Percentiles rank a stretch among this genome's conserved stretches.
These are phyloP conservation scores for Drosophila mojavensis DNA, from an alignment of 1,140 invertebrate genomes.

Conservation along the genomic window DNA sequence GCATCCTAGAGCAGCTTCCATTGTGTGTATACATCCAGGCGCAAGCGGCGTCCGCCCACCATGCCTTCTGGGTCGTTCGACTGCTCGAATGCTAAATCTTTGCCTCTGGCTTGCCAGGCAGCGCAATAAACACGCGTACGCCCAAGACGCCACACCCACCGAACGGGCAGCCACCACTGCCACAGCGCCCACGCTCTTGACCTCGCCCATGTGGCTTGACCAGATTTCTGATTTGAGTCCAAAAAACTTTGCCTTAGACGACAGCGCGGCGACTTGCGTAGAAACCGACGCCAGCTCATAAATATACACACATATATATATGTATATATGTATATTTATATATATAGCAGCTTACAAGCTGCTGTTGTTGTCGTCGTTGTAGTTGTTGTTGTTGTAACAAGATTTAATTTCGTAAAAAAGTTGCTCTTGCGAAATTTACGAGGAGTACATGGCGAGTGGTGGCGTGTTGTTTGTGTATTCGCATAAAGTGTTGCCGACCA, in stretches of 20 bases:
- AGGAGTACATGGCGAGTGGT: slow-evolving; percentile 80
- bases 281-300: slow-evolving; percentile 44
- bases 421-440: slow-evolving; percentile 79
- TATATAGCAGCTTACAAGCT: slow-evolving; percentile 30
- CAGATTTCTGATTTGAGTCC: slow-evolving; percentile 63
- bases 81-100: slow-evolving; percentile 71
- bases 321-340: slow-evolving; percentile 40
- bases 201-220: slow-evolving; percentile 44
- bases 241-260: slow-evolving; percentile 66
- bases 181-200: slow-evolving; percentile 1
- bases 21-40: slow-evolving; percentile 7
- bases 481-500: slow-evolving; percentile 78
- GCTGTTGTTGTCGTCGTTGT: slow-evolving; percentile 58
- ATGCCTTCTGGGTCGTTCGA: slow-evolving; percentile 51
- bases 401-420: slow-evolving; percentile 83
- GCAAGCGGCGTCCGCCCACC: slow-evolving; percentile 54
- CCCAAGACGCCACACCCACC: slow-evolving; percentile 61
- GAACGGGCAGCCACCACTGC: neutral
- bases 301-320: slow-evolving; percentile 32
- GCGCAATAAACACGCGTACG: slow-evolving; percentile 78
- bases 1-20: slow-evolving; percentile 48
- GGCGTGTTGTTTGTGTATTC: slow-evolving; percentile 75
- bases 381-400: slow-evolving; percentile 72
- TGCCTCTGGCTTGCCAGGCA: slow-evolving; percentile 58
- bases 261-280: slow-evolving; percentile 40